A percentile compares a stretch with the other conserved stretches of the same genome.
Evolutionary conservation across 1,140 invertebrate species (phyloP).

Genomic region (Drosophila eugracilis): DNA sequence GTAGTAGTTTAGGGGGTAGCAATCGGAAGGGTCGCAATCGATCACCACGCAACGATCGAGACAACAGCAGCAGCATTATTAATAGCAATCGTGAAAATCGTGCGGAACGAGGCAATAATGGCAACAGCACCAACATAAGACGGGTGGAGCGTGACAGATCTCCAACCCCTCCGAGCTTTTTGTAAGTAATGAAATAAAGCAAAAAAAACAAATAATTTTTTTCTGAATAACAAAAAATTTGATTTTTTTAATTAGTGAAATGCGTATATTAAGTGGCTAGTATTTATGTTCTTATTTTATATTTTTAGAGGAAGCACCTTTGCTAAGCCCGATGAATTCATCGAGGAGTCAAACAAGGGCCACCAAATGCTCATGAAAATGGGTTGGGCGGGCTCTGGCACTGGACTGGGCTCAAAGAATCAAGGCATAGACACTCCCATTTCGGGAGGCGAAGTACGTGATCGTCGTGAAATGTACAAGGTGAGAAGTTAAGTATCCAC

Average conservation of each 20-base stretch:
- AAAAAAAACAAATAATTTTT: no score
- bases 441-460: conserved; percentile 95
- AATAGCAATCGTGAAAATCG: conserved; percentile 53
- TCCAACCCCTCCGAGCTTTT: conserved; percentile 92
- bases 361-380: conserved; percentile 98
- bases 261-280: no score
- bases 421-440: conserved; percentile 98
- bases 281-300: neutral
- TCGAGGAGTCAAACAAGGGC: conserved; percentile 96
- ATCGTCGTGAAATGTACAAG: conserved; percentile 95
- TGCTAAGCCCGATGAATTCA: conserved; percentile 86
- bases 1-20: conserved; percentile 60
- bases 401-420: conserved; percentile 95
- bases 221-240: no score
- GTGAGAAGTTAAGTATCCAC: conserved; percentile 78
- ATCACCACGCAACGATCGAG: conserved; percentile 75
- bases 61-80: conserved; percentile 50
- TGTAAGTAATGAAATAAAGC: conserved; percentile 86
- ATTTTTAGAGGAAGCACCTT: conserved; percentile 81
- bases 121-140: conserved; percentile 51
- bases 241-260: no score
- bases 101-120: conserved; percentile 31
- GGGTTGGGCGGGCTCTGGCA: conserved; percentile 94
- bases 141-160: conserved; percentile 86
- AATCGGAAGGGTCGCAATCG: conserved; percentile 71